Base-by-base conservation (phyloP, 2,113 vertebrate species). In the Indicator maculatus region DNA sequence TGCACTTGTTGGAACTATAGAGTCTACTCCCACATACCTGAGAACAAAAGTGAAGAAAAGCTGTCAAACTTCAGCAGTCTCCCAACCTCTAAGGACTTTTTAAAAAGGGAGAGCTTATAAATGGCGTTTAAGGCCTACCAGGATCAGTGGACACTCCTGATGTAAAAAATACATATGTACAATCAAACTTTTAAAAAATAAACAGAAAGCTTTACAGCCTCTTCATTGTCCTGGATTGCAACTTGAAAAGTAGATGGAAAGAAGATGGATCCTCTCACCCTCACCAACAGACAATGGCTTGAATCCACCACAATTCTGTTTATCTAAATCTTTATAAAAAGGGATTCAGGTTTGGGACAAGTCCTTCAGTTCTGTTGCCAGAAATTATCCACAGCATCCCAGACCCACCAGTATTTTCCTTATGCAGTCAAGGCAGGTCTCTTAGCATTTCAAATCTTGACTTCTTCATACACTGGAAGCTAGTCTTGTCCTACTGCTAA, bases 21-120 rank as follows among this genome's bases (percentile, higher is more conserved):
- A 65, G 18, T 63, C 93, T 94, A 88, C 72, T 91, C 88, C 76
- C 83, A 95, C 38, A 83, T 91, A 89, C 92, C 91, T 94, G 94
- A 97, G 94, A 88, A 96, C 93, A 64, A 63, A 86, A 63, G 67
- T 60, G 75, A 93, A 89, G 63, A 63, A 89, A 88, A 94, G 41
- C 78, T 81, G 65, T 83, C 53, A 64, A 78, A 75, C 39, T 88
- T 92, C 52, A 59, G 18, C 74, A 52, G 14, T 63, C 55, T 94
- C 75, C 71, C 89, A 83, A 0, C 12, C 44, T 69, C 44, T 67
- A 83, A 75, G 9, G 66, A n/a, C 31, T 86, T 78, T 19, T 24
- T 74, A 90, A 89, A 89, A 80, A 30, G 33, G 72, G 88, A 95
- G 77, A 86, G 55, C 59, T 92, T 84, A 0, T 59, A 90, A 84